Evolutionary conservation across 2,113 vertebrate genomes (phyloP), one percentile per base, ranked within the genome.

Genomic region (Apistogramma diplotaenia): DNA sequence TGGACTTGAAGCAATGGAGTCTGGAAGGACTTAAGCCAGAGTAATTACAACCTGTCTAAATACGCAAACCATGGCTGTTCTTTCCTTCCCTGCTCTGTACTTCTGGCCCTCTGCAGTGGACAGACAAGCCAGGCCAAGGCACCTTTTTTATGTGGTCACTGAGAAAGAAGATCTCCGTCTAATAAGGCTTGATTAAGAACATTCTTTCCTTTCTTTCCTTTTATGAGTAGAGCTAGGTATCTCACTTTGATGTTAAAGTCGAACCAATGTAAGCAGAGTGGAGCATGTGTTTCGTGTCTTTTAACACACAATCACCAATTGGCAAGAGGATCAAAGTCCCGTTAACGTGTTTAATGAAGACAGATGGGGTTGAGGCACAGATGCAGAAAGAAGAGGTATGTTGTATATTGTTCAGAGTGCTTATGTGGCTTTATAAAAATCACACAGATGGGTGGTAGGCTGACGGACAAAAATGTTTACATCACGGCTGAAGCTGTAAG

Each of bases 41-140:
- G 85, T 92, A 93, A 93, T 93, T 92, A 85, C 86, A 91, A 86
- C 84, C 82, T 88, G 85, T 89, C 84, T 84, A 91, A 93, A 91
- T 82, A 92, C 76, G 54, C 43, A 83, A 56, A 18, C 78, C 78
- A 74, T 58, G 78, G 55, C 87, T 87, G 78, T 78, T 75, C 60
- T 35, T 74, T 37, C 62, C 67, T 51, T 51, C 67, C 60, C 46
- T 8, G 59, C 57, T 81, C 67, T 5, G 16, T 76, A 90, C 40
- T 25, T 55, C 53, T 40, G 53, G 84, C 59, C 61, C 27, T 77
- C 70, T 54, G 75, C 75, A 54, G 80, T 72, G 87, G 87, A 87
- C 82, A 18, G 59, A 71, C 8, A n/a, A 85, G 81, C 74, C 71
- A 83, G 87, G 57, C 61, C 59, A 11, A 76, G 60, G 81, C 79